Percentiles rank a stretch among this genome's conserved stretches.
Evolutionary conservation across 2,797 vertebrate genomes (phyloP).

Genomic region (Sebastiscus albofasciatus): DNA sequence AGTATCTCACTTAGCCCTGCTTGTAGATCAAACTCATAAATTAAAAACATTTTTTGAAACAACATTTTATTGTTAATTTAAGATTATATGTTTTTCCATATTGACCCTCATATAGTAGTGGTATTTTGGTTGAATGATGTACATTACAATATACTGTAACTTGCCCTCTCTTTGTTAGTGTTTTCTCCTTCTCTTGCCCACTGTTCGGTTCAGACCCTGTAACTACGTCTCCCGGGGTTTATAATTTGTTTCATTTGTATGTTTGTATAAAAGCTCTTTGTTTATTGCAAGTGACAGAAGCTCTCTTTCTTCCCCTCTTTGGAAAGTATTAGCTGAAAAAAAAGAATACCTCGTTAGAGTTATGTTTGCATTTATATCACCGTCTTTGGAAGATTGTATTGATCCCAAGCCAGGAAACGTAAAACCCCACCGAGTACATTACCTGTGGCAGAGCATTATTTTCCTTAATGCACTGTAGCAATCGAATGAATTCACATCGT

Average conservation of each 20-base stretch:
- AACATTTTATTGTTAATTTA: not conserved
- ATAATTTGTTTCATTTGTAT: not conserved
- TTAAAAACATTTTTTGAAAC: no score
- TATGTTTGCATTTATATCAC: constrained; percentile 33
- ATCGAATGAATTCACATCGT: constrained; percentile 47
- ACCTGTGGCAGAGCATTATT: constrained; percentile 23
- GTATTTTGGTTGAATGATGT: not conserved
- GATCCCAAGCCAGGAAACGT: constrained; percentile 27
- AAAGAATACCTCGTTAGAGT: constrained; percentile 13
- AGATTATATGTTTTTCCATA: not conserved
- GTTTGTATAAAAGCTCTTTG: constrained; percentile 2
- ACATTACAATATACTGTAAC: not conserved
- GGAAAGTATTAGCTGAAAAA: not conserved
- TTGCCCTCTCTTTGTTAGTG: not conserved
- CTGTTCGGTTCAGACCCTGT: not conserved
- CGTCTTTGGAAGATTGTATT: constrained; percentile 10
- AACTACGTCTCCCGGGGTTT: not conserved
- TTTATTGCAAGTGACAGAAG: constrained; percentile 1
- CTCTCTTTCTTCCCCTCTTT: not conserved
- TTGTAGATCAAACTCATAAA: no score
- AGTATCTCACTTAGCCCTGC: no score
- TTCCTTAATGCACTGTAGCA: not conserved
- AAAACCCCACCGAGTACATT: constrained; percentile 1
- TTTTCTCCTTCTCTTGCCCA: not conserved
- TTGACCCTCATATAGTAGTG: not conserved